A percentile compares a stretch with the other conserved stretches of the same genome.
These are phyloP conservation scores for Conus betulinus DNA, from an alignment of 1,140 invertebrate genomes.

Conservation along the genomic window DNA sequence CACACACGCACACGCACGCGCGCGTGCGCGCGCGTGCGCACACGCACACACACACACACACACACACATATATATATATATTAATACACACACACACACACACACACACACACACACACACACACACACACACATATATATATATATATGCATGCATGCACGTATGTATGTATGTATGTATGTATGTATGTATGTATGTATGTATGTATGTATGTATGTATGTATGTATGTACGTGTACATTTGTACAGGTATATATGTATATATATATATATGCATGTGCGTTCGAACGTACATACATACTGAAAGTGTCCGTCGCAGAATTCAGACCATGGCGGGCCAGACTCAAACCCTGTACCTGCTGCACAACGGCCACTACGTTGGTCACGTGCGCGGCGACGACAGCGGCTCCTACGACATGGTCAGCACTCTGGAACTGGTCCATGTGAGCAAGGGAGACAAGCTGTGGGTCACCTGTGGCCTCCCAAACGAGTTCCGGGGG, in stretches of 20 bases:
- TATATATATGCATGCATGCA: too few species aligned
- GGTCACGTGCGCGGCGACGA: not conserved
- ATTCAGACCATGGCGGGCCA: not conserved
- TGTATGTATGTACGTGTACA: not conserved
- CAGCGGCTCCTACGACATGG: not conserved
- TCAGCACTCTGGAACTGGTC: not conserved
- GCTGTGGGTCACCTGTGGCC: not conserved
- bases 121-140: too few species aligned
- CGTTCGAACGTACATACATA: not conserved
- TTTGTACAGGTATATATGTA: not conserved
- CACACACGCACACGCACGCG: too few species aligned
- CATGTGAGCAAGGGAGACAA: not conserved
- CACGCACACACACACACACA: too few species aligned
- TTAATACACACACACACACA: too few species aligned
- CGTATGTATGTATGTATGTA: too few species aligned
- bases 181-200: too few species aligned
- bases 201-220: not conserved
- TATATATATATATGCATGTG: not conserved
- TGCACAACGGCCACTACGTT: not conserved
- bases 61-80: too few species aligned
- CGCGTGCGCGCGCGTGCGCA: too few species aligned
- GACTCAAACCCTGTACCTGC: not conserved
- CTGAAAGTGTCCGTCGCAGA: too few species aligned
- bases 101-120: too few species aligned
- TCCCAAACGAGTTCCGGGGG: too few species aligned